Evolutionary conservation across 2,888 invertebrate species (phyloP).

Genomic region (Sisyra nigra): DNA sequence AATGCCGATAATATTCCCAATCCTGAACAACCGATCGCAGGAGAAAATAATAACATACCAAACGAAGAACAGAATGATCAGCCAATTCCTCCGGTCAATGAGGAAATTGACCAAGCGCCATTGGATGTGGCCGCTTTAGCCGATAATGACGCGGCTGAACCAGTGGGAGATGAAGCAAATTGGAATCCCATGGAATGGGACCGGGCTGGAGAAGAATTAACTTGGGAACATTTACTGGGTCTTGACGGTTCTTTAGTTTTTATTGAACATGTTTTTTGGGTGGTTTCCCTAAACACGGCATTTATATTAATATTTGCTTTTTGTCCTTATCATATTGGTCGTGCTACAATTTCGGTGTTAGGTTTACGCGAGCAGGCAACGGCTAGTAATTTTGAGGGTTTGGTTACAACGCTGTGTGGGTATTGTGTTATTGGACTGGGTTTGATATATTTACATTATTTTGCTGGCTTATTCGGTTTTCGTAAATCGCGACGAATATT

Average conservation of each 20-base stretch:
- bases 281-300: constrained; percentile 88
- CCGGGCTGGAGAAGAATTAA: constrained; percentile 89
- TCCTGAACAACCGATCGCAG: constrained; percentile 1
- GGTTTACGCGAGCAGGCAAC: constrained; percentile 48
- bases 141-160: constrained; percentile 23
- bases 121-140: constrained; percentile 1
- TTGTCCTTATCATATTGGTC: constrained; percentile 90
- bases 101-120: constrained; percentile 7
- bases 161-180: constrained; percentile 64
- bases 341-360: constrained; percentile 58
- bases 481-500: constrained; percentile 68
- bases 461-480: constrained; percentile 67
- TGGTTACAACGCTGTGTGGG: constrained; percentile 82
- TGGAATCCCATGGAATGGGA: constrained; percentile 99
- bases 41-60: constrained; percentile 27
- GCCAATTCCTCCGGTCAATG: background rate
- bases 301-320: constrained; percentile 97
- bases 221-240: constrained; percentile 93
- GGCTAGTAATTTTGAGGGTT: constrained; percentile 80
- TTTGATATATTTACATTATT: constrained; percentile 67
- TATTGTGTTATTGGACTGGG: constrained; percentile 78
- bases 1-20: constrained; percentile 14
- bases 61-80: constrained; percentile 40
- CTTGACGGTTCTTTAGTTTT: constrained; percentile 94
- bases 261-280: constrained; percentile 98